phyloP scores from a whole-genome alignment of 2,888 invertebrate genomes.

The Subacronicta megacephala region DNA sequence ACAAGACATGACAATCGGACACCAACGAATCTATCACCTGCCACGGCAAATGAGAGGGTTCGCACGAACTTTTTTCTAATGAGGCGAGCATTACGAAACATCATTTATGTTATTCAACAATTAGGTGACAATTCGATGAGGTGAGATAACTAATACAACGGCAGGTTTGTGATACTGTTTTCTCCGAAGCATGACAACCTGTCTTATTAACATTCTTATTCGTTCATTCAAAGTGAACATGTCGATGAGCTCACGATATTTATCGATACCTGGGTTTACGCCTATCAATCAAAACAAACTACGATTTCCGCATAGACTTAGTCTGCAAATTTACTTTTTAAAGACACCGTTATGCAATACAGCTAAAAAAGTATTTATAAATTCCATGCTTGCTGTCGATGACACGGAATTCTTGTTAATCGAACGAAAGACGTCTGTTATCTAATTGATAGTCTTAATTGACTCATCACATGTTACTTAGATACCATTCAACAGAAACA shows the following conservation, averaged over 20 bases:
- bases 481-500: constrained; percentile 62
- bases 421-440: constrained; percentile 60
- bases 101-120: constrained; percentile 73
- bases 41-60: constrained; percentile 55
- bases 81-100: constrained; percentile 66
- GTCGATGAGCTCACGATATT: constrained; percentile 61
- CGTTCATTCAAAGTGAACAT: constrained; percentile 48
- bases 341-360: constrained; percentile 58
- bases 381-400: constrained; percentile 40
- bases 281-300: constrained; percentile 64
- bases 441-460: constrained; percentile 63
- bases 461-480: constrained; percentile 63
- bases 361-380: constrained; percentile 34
- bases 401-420: constrained; percentile 57
- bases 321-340: constrained; percentile 53
- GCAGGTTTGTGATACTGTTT: constrained; percentile 59
- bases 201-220: constrained; percentile 70
- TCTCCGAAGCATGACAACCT: constrained; percentile 60
- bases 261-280: constrained; percentile 63
- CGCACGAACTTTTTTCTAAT: constrained; percentile 63
- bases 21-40: constrained; percentile 65
- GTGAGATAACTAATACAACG: constrained; percentile 61
- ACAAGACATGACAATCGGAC: constrained; percentile 59
- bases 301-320: constrained; percentile 64
- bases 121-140: constrained; percentile 73